A percentile compares a stretch with the other conserved stretches of the same genome.
phyloP scores from a whole-genome alignment of 1,140 invertebrate species.

The Riptortus pedestris region DNA sequence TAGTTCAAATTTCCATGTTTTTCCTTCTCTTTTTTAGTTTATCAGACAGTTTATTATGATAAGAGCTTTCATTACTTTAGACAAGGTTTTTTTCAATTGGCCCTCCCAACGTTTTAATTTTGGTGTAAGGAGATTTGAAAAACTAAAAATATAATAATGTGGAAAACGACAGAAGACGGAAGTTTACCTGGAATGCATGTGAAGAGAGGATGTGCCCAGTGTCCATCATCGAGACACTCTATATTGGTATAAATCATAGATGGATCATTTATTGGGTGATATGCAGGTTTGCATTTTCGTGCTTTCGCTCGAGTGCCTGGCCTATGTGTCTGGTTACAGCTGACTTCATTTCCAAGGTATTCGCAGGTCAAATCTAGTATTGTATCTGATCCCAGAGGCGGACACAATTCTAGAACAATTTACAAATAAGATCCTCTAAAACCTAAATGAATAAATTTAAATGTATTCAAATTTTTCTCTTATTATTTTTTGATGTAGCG shows the following conservation, averaged over 20 bases:
- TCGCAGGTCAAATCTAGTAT: conserved; percentile 20
- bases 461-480: no score
- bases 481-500: no score
- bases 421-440: no score
- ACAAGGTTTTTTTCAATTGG: no score
- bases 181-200: conserved; percentile 24
- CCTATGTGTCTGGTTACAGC: conserved; percentile 4
- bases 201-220: conserved; percentile 15
- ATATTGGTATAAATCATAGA: background rate
- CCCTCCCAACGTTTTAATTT: no score
- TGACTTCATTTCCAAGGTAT: conserved; percentile 8
- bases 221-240: conserved; percentile 15
- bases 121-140: no score
- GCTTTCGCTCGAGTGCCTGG: conserved; percentile 17
- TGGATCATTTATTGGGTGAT: background rate
- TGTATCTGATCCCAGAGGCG: conserved; percentile 19
- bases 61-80: no score
- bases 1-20: no score
- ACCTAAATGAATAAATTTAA: no score
- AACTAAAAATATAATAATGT: conserved; percentile 9
- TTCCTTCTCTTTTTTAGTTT: no score
- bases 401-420: conserved; percentile 27
- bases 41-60: no score
- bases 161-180: background rate
- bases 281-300: conserved; percentile 21